Evolutionary conservation across 1,140 invertebrate species (phyloP).

Genomic region (Drosophila repleta): DNA sequence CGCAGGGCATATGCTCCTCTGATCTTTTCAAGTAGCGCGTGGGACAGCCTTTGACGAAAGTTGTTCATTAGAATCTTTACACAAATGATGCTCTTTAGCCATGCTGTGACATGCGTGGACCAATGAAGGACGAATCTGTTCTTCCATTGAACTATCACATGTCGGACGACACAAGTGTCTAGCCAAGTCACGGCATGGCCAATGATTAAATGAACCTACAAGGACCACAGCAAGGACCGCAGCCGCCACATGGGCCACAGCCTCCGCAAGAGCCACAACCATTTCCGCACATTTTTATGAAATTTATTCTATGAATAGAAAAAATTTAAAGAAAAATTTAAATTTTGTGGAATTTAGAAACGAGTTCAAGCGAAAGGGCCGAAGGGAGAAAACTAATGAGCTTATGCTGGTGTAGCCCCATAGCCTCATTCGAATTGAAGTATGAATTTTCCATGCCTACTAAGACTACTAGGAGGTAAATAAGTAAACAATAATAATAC

Average conservation of each 20-base stretch:
- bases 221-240: neutral
- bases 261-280: constrained; percentile 38
- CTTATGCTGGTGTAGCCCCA: neutral
- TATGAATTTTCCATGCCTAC: too few species aligned
- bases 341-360: constrained; percentile 66
- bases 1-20: constrained; percentile 45
- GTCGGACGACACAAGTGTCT: too few species aligned
- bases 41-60: neutral
- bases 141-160: too few species aligned
- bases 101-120: constrained; percentile 2
- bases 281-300: constrained; percentile 31
- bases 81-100: neutral
- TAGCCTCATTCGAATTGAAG: too few species aligned
- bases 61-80: neutral
- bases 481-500: neutral
- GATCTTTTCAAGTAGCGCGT: constrained; percentile 5
- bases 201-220: constrained; percentile 34
- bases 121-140: too few species aligned
- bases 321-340: constrained; percentile 33
- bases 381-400: constrained; percentile 58
- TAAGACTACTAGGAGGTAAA: too few species aligned
- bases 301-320: constrained; percentile 2
- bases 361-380: constrained; percentile 55
- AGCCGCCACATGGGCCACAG: constrained; percentile 27
- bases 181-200: constrained; percentile 67